phyloP scores from a whole-genome alignment of 1,140 invertebrate genomes.

The Hetaerina americana region DNA sequence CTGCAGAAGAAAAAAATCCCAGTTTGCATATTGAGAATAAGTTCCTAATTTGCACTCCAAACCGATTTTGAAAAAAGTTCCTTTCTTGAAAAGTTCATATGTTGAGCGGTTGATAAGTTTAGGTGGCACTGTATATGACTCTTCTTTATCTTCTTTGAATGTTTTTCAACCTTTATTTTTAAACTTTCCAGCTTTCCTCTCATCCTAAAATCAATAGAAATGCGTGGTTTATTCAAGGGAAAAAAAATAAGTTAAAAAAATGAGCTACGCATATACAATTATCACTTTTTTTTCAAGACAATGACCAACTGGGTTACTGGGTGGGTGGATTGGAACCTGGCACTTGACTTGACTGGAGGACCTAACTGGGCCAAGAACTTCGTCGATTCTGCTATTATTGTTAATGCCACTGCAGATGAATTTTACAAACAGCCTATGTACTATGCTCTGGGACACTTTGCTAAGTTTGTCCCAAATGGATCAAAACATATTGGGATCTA shows the following conservation, averaged over 20 bases:
- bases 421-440: constrained; percentile 86
- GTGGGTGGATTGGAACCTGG: constrained; percentile 87
- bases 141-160: too few species aligned
- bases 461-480: constrained; percentile 58
- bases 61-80: too few species aligned
- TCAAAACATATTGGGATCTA: constrained; percentile 35
- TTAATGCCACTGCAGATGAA: constrained; percentile 47
- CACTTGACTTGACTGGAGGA: constrained; percentile 60
- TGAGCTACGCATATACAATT: constrained; percentile 1
- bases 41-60: too few species aligned
- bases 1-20: too few species aligned
- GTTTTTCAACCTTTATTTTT: too few species aligned
- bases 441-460: constrained; percentile 77
- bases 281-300: constrained; percentile 36
- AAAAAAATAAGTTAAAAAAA: constrained; percentile 8
- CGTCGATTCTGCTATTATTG: constrained; percentile 66
- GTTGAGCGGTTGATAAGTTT: too few species aligned
- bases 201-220: too few species aligned
- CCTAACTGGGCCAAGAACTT: constrained; percentile 66
- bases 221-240: too few species aligned
- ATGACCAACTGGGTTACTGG: constrained; percentile 53
- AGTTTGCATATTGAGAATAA: too few species aligned
- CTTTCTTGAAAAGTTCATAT: too few species aligned
- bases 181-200: too few species aligned
- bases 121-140: too few species aligned